Base-by-base conservation (phyloP, 2,797 vertebrate genomes). In the Hoplostethus mediterraneus region DNA sequence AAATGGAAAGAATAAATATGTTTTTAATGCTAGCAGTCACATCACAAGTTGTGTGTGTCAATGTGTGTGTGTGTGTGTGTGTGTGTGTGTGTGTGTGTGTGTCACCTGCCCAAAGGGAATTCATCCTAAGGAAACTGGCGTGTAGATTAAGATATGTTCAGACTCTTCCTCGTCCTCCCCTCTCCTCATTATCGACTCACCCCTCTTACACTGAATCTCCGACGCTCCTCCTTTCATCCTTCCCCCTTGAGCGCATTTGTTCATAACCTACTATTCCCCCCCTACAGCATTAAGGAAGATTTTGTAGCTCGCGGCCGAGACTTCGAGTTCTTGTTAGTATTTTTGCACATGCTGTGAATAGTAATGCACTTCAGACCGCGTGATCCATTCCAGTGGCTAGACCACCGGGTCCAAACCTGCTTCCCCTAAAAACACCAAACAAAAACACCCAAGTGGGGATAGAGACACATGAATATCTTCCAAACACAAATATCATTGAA, bases 81-180 rank as follows among this genome's bases (percentile, higher is more conserved):
- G 33, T 49, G 47, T 45, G 47, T 54, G 42, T 28, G 28, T 49
- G 52, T 52, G 65, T 67, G 38, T 5, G 2, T 57, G 54, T 74
- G 82, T 67, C 78, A 79, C 73, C 60, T 65, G 55, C 86, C 90
- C 54, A 75, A 60, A 65, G 88, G 87, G 77, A 85, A 78, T 82
- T 85, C 75, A 83, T 86, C 85, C 81, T 86, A 63, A 87, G 87
- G 87, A 83, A 88, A 81, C 79, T 80, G 78, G 83, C 80, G 88
- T 87, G 63, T 79, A 89, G 82, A 90, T 91, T 81, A 90, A 91
- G 89, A 90, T 87, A 87, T 89, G 72, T 73, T 82, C 75, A 85
- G 79, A 87, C 77, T 83, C 88, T 86, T 86, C 85, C 87, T 89
- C 87, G 84, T 87, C 85, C 84, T 85, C 63, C 76, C 55, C 64